phyloP scores from a whole-genome alignment of 2,113 vertebrate species.

The Xenopus laevis region DNA sequence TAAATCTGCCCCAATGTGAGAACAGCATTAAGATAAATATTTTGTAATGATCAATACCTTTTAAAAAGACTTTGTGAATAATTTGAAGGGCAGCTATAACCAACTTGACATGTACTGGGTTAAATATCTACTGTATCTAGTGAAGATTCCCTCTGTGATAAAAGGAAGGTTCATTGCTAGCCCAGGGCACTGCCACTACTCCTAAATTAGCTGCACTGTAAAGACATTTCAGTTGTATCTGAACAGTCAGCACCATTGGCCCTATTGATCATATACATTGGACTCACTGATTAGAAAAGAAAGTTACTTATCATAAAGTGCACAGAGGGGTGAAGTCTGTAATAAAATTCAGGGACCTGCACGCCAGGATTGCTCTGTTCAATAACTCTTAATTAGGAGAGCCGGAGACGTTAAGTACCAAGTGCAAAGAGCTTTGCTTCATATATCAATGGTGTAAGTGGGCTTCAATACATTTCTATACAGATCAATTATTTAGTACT shows the following conservation, averaged over 20 bases:
- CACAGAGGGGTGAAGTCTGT: not conserved
- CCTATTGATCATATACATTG: constrained; percentile 14
- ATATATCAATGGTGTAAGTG: constrained; percentile 31
- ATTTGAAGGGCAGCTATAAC: too few species aligned
- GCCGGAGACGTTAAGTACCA: constrained; percentile 6
- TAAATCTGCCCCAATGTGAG: too few species aligned
- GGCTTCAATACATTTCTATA: constrained; percentile 14
- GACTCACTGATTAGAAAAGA: constrained; percentile 23
- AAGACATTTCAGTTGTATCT: constrained; percentile 11
- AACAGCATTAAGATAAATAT: too few species aligned
- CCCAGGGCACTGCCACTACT: not conserved
- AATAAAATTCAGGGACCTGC: constrained; percentile 8
- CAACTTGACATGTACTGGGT: too few species aligned
- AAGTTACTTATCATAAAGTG: constrained; percentile 17
- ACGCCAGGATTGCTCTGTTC: not conserved
- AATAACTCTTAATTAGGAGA: constrained; percentile 32
- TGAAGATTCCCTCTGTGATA: too few species aligned
- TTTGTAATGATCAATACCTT: too few species aligned
- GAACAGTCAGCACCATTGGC: not conserved
- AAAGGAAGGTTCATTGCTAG: too few species aligned
- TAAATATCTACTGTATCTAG: too few species aligned
- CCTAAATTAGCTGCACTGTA: constrained; percentile 13
- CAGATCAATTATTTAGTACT: constrained; percentile 11
- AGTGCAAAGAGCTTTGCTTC: constrained; percentile 19
- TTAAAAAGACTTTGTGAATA: too few species aligned